Base-by-base conservation (phyloP, 2,113 vertebrate genomes). In the Carassius auratus region DNA sequence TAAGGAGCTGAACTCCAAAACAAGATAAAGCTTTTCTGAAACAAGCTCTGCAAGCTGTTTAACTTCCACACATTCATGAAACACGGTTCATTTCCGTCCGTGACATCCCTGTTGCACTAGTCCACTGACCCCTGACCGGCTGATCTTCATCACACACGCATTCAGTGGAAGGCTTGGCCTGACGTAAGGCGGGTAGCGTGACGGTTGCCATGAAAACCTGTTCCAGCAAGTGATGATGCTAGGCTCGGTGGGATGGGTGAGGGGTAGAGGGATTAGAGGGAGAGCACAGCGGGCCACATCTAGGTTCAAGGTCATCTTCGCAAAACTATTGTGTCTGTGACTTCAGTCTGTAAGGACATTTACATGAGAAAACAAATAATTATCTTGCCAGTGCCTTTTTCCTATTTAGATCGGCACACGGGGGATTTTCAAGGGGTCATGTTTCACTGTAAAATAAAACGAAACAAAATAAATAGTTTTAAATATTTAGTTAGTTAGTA, bases 111-210 rank as follows among this genome's bases (percentile, higher is more conserved):
- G 62, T 30, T 83, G 87, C 87, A 85, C 80, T 66, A 84, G 59
- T 38, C 71, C 79, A 61, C 36, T 84, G 76, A 77, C 83, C 86
- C 48, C 68, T 64, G 86, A 86, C 84, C 30, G 48, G 48, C 84
- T 68, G 79, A 66, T 66, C 26, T 36, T 23, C 76, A 26, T 50
- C 85, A 80, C 86, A 89, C 76, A 66, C 55, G 81, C 52, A 61
- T 87, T 91, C 89, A 87, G 83, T 83, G 90, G 91, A 90, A 91
- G 92, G 93, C 92, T 89, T 92, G 90, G 92, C 91, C 91, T 95
- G 94, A 94, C 94, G 92, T 94, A 93, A 95, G 94, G 94, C 92
- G 94, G 94, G 93, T 91, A 93, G 86, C 92, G 91, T 84, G 90
- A 93, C 93, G 92, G 94, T 95, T 95, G 92, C 93, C 92, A 94